Evolutionary conservation across 2,888 invertebrate genomes (phyloP).

Genomic region (Lepidocyrtinus sp.): DNA sequence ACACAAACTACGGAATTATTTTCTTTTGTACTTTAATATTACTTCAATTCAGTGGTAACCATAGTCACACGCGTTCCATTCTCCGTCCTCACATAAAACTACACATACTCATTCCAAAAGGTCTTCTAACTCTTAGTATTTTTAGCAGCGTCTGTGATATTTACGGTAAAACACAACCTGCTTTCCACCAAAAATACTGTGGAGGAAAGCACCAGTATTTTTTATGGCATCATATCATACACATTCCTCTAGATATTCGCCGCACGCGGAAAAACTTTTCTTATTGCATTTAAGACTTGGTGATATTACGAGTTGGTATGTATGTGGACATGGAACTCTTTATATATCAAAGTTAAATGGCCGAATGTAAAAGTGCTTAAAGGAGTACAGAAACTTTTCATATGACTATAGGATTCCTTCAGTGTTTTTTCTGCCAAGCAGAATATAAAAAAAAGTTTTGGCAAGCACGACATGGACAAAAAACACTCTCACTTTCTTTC

Average conservation of each 20-base stretch:
- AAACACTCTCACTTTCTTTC: constrained; percentile 58
- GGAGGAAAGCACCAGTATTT: constrained; percentile 31
- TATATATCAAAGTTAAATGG: constrained; percentile 13
- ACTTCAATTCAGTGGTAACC: too few relatives aligned
- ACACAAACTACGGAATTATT: too few relatives aligned
- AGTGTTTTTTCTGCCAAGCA: too few relatives aligned
- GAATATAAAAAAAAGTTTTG: too few relatives aligned
- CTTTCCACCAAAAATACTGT: constrained; percentile 24
- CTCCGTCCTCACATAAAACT: too few relatives aligned
- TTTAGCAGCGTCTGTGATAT: constrained; percentile 43
- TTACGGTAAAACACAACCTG: too few relatives aligned
- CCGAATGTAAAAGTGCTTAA: too few relatives aligned
- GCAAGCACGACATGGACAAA: constrained; percentile 41
- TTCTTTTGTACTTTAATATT: too few relatives aligned
- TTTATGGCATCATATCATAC: constrained; percentile 3
- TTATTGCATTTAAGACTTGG: neutral
- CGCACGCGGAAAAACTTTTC: neutral
- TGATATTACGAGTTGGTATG: constrained; percentile 13
- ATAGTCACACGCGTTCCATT: constrained; percentile 13
- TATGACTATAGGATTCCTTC: too few relatives aligned
- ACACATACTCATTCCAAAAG: too few relatives aligned
- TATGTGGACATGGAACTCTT: constrained; percentile 1
- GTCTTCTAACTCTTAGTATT: constrained; percentile 1
- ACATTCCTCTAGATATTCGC: constrained; percentile 9
- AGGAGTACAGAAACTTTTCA: too few relatives aligned